Evolutionary conservation across 37 sponge, comb jelly and placozoan genomes (phyloP).

Genomic region (Chondrilla cf. caribensis): DNA sequence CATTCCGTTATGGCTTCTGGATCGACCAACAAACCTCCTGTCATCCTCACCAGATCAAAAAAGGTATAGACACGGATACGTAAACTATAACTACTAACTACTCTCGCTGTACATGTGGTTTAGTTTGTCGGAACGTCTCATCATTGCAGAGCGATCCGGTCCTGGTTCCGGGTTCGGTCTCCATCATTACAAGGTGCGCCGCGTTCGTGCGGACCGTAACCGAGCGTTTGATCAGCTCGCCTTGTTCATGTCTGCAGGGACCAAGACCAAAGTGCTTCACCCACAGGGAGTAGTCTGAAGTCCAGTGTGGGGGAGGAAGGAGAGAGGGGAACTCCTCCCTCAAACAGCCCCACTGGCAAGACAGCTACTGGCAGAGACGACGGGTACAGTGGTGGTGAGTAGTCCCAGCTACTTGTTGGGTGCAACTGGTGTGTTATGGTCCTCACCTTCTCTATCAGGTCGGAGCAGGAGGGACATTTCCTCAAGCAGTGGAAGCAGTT

Average conservation of each 20-base stretch:
- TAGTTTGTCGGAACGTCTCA: not conserved
- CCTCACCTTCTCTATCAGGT: not conserved
- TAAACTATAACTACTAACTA: not conserved
- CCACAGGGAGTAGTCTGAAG: not conserved
- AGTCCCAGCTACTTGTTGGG: not conserved
- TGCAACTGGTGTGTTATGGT: not conserved
- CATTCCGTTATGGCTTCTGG: conserved; percentile 9
- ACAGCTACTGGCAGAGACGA: not conserved
- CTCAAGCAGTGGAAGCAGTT: conserved; percentile 1
- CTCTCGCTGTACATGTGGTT: not conserved
- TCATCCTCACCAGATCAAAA: conserved; percentile 3
- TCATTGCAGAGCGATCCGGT: not conserved
- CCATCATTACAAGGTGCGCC: conserved; percentile 62
- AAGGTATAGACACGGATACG: not conserved
- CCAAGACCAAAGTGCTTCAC: not conserved
- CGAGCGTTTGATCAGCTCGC: not conserved
- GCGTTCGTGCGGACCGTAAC: not conserved
- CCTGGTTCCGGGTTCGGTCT: conserved; percentile 45
- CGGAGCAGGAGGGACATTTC: not conserved
- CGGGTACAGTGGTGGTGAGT: conserved; percentile 7
- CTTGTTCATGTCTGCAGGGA: not conserved
- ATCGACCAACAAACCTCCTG: not conserved
- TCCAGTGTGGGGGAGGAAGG: not conserved
- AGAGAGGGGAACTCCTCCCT: not conserved
- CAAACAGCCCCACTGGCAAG: not conserved